Conservation (phyloP, 35 echinoderm and acorn worm genomes). For the Hemicentrotus pulcherrimus region DNA sequence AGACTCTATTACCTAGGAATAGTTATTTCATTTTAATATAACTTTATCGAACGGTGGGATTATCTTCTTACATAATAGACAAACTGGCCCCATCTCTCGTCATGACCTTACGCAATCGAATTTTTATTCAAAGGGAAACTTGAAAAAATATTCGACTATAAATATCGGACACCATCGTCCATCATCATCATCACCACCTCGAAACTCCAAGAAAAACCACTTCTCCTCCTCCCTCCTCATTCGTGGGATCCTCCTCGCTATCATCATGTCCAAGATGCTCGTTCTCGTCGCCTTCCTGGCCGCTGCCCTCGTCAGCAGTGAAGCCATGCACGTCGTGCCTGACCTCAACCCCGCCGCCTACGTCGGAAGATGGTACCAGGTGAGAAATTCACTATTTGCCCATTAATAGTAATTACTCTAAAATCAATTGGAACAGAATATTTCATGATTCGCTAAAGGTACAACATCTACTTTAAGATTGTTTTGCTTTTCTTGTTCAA, state of each 20-base stretch:
- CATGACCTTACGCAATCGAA: neutral
- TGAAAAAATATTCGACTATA: neutral
- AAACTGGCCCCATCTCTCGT: neutral
- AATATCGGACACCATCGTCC: neutral
- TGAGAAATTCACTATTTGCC: neutral
- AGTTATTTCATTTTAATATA: neutral
- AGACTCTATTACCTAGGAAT: neutral
- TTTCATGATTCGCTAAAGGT: too few relatives aligned
- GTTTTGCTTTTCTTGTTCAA: too few relatives aligned
- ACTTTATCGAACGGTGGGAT: neutral
- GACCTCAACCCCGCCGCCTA: constrained; percentile 42
- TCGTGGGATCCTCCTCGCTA: neutral
- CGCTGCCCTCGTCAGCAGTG: neutral
- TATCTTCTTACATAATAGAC: neutral
- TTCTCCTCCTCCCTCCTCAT: neutral
- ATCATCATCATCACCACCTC: neutral
- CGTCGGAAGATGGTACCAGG: constrained; percentile 60
- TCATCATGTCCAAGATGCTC: neutral
- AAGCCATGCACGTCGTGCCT: constrained; percentile 37
- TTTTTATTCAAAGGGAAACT: neutral
- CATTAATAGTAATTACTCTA: neutral
- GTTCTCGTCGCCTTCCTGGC: neutral
- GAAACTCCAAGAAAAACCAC: neutral
- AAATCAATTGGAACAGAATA: neutral
- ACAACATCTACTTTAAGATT: too few relatives aligned